Conservation (phyloP, 2,113 vertebrate species). For the Mungos mungo region DNA sequence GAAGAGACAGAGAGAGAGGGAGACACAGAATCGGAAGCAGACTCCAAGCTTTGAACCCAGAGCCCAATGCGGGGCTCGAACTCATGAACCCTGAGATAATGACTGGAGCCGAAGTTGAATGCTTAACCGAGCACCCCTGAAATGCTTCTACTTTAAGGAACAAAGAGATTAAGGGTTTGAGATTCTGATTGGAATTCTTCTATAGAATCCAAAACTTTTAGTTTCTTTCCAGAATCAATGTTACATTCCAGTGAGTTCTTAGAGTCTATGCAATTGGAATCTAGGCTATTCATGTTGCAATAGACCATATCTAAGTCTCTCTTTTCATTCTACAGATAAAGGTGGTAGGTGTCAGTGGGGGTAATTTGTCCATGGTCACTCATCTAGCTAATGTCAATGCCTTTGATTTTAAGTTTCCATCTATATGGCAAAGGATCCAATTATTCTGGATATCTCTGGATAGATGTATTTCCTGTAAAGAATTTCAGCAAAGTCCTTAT, state of each 20-base stretch:
- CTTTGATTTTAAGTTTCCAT: not conserved
- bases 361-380: not conserved
- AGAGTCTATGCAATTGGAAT: not conserved
- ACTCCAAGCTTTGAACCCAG: too few relatives aligned
- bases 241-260: not conserved
- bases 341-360: not conserved
- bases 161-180: not conserved
- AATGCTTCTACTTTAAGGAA: not conserved
- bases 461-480: not conserved
- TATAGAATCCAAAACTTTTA: not conserved
- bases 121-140: too few relatives aligned
- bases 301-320: not conserved
- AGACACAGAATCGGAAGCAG: too few relatives aligned
- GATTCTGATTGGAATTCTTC: not conserved
- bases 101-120: too few relatives aligned
- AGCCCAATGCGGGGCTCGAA: too few relatives aligned
- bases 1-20: too few relatives aligned
- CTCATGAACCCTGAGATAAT: too few relatives aligned
- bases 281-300: not conserved
- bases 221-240: not conserved
- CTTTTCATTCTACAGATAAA: not conserved
- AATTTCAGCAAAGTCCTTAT: not conserved
- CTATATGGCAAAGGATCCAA: not conserved
- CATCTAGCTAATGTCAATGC: not conserved
- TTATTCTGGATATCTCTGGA: not conserved